A percentile compares a stretch with the other conserved stretches of the same genome.
phyloP scores from a whole-genome alignment of 2,888 invertebrate species.

The Plutella xylostella region DNA sequence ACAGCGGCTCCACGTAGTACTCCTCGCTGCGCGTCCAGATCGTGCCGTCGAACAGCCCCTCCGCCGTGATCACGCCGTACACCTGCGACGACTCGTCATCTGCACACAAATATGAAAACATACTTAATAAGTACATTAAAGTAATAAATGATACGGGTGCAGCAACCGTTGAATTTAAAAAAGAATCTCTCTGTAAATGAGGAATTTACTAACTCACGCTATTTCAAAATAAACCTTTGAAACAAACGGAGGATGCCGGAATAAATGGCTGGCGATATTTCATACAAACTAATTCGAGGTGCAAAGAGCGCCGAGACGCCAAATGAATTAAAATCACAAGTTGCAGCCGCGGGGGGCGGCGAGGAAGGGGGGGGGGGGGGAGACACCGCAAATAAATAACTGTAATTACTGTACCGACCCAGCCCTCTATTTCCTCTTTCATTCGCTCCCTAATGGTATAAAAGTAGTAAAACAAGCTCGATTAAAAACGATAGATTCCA shows the following conservation, averaged over 20 bases:
- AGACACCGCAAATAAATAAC: slow-evolving; percentile 63
- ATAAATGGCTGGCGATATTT: slow-evolving; percentile 55
- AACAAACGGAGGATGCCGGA: slow-evolving; percentile 26
- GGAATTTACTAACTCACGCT: not conserved
- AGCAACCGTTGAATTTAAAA: no score
- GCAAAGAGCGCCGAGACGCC: slow-evolving; percentile 50
- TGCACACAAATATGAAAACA: slow-evolving; percentile 43
- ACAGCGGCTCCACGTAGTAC: slow-evolving; percentile 86
- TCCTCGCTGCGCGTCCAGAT: slow-evolving; percentile 83
- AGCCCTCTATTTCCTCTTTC: slow-evolving; percentile 27
- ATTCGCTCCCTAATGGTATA: slow-evolving; percentile 33
- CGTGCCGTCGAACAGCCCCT: slow-evolving; percentile 91
- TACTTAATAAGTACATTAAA: not conserved
- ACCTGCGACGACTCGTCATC: slow-evolving; percentile 86
- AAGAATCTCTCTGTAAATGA: no score
- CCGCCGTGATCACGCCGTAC: slow-evolving; percentile 86
- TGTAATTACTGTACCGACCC: slow-evolving; percentile 43
- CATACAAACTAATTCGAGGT: slow-evolving; percentile 62
- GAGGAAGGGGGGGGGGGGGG: slow-evolving; percentile 22
- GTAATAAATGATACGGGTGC: not conserved
- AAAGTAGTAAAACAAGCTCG: slow-evolving; percentile 19
- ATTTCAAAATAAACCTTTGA: slow-evolving; percentile 3
- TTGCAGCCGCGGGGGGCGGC: slow-evolving; percentile 48
- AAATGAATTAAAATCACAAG: slow-evolving; percentile 64
- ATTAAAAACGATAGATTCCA: not conserved